Evolutionary conservation across 2,888 invertebrate genomes (phyloP).

Genomic region (Aleiodes testaceus): DNA sequence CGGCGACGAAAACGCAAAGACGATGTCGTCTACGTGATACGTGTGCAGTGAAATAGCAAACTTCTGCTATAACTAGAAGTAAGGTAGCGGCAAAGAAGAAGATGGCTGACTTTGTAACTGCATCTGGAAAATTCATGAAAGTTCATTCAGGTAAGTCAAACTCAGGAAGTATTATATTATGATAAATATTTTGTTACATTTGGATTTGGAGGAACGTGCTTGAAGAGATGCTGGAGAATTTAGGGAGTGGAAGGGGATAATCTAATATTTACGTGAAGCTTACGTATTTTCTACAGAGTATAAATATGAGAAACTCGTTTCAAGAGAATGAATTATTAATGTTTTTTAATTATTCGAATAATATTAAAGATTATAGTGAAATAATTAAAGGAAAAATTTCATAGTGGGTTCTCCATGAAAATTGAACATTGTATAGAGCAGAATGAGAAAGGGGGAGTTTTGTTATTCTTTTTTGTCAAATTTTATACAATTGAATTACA

Average conservation of each 20-base stretch:
- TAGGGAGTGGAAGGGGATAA: too few relatives aligned
- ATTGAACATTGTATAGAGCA: too few relatives aligned
- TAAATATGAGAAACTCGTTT: too few relatives aligned
- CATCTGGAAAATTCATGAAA: conserved; percentile 78
- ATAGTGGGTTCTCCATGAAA: too few relatives aligned
- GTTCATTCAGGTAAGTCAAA: background rate
- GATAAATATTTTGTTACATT: background rate
- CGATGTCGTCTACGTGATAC: conserved; percentile 82
- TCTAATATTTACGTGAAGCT: too few relatives aligned
- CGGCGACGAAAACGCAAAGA: conserved; percentile 88
- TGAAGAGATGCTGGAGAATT: too few relatives aligned
- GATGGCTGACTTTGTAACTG: conserved; percentile 88
- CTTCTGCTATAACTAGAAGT: conserved; percentile 84
- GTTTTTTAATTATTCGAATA: too few relatives aligned
- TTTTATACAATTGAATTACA: conserved; percentile 1
- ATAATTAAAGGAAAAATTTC: too few relatives aligned
- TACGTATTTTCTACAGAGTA: too few relatives aligned
- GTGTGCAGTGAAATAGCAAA: conserved; percentile 87
- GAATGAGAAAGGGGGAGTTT: too few relatives aligned
- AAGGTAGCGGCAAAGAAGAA: conserved; percentile 86
- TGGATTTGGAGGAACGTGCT: background rate
- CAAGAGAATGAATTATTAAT: too few relatives aligned
- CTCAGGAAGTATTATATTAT: background rate
- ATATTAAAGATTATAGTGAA: too few relatives aligned
- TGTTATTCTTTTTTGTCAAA: background rate